These are phyloP conservation scores for Volucella inanis DNA, from an alignment of 2,888 invertebrate species.

Conservation along the genomic window DNA sequence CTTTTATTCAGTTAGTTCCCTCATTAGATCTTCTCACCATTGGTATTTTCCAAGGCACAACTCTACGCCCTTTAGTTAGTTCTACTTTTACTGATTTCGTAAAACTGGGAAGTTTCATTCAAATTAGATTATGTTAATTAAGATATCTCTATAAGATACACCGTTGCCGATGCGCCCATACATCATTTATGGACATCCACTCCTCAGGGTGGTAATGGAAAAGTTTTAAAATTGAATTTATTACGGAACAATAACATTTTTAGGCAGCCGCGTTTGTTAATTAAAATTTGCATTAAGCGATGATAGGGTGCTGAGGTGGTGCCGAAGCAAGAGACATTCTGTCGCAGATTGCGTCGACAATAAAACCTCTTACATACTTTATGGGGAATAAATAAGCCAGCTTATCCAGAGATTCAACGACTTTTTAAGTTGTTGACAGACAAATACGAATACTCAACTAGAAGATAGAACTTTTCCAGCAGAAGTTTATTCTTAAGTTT, in stretches of 20 bases:
- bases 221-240: constrained; percentile 74
- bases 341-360: constrained; percentile 56
- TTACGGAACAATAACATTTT: constrained; percentile 74
- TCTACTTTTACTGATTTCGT: constrained; percentile 24
- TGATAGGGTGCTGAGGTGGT: neutral
- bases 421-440: constrained; percentile 74
- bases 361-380: constrained; percentile 64
- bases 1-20: constrained; percentile 34
- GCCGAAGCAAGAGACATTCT: constrained; percentile 40
- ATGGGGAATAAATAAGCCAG: constrained; percentile 71
- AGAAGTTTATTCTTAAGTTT: constrained; percentile 42
- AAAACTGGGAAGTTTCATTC: constrained; percentile 65
- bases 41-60: neutral
- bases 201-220: constrained; percentile 59
- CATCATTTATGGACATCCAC: constrained; percentile 58
- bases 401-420: constrained; percentile 66
- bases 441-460: constrained; percentile 71
- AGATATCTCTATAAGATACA: constrained; percentile 67
- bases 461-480: constrained; percentile 56
- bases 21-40: constrained; percentile 11
- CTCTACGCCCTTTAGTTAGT: neutral
- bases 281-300: constrained; percentile 54
- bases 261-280: constrained; percentile 67
- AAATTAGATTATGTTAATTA: constrained; percentile 82
- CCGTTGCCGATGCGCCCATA: constrained; percentile 50